phyloP scores from a whole-genome alignment of 2,888 invertebrate species.

The Eupithecia abbreviata region DNA sequence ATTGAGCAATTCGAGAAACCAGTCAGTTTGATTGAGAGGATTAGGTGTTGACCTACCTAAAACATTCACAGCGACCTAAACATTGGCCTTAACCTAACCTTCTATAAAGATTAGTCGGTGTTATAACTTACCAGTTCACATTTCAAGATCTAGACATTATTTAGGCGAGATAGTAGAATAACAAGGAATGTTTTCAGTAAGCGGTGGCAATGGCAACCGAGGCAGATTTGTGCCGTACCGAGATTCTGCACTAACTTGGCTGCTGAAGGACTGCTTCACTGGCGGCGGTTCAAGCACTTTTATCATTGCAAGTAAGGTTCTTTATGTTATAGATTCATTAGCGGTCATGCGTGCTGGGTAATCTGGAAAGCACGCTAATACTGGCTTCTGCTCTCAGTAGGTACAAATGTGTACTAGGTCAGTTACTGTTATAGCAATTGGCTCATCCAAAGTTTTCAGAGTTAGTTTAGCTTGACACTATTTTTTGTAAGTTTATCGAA shows the following conservation, averaged over 20 bases:
- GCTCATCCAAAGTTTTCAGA: background rate
- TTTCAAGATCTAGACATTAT: background rate
- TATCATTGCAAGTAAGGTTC: constrained; percentile 90
- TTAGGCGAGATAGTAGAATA: background rate
- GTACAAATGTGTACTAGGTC: background rate
- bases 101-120: background rate
- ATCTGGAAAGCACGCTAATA: background rate
- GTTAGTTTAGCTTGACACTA: background rate
- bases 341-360: background rate
- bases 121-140: background rate
- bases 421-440: background rate
- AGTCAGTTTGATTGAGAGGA: background rate
- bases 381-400: background rate
- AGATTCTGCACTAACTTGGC: constrained; percentile 92
- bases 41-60: background rate
- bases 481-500: background rate
- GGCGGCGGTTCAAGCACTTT: constrained; percentile 91
- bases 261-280: constrained; percentile 91
- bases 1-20: background rate
- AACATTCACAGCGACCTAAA: background rate
- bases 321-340: background rate
- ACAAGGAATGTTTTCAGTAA: constrained; percentile 52
- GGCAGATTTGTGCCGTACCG: constrained; percentile 89
- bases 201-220: constrained; percentile 60
- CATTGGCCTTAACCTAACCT: background rate